Percentiles rank a stretch among this genome's conserved stretches.
Evolutionary conservation across 2,888 invertebrate genomes (phyloP).

Genomic region (Pachydiplax longipennis): DNA sequence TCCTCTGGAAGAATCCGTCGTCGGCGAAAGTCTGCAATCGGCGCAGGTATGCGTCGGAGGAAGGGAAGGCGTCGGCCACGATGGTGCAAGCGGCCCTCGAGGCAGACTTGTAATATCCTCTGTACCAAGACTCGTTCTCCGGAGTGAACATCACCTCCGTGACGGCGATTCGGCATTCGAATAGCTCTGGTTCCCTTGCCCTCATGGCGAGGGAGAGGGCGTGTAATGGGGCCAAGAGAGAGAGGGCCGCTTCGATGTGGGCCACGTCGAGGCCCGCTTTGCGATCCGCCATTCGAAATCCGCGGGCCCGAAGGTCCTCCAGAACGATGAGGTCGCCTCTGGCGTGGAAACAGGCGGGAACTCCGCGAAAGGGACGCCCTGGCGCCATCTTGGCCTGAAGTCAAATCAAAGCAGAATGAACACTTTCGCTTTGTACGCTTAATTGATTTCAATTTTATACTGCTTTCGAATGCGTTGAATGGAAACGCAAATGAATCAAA

Average conservation of each 20-base stretch:
- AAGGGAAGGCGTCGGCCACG: slow-evolving; percentile 58
- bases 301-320: slow-evolving; percentile 69
- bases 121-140: slow-evolving; percentile 71
- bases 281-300: slow-evolving; percentile 72
- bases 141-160: slow-evolving; percentile 69
- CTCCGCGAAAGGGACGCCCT: slow-evolving; percentile 58
- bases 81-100: slow-evolving; percentile 71
- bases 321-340: slow-evolving; percentile 59
- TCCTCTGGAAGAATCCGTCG: slow-evolving; percentile 71
- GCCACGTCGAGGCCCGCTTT: slow-evolving; percentile 67
- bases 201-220: slow-evolving; percentile 65
- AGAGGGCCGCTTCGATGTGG: slow-evolving; percentile 68
- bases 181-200: slow-evolving; percentile 57
- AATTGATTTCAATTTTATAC: no score
- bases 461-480: no score
- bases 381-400: background rate
- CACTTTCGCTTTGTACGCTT: no score
- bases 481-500: no score
- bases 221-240: slow-evolving; percentile 70
- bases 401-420: no score
- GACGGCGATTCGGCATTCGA: slow-evolving; percentile 55
- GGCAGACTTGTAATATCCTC: slow-evolving; percentile 71
- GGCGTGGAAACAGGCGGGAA: slow-evolving; percentile 70
- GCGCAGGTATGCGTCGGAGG: slow-evolving; percentile 61
- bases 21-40: slow-evolving; percentile 69